phyloP scores from a whole-genome alignment of 1,140 invertebrate genomes.

The Arion vulgaris region DNA sequence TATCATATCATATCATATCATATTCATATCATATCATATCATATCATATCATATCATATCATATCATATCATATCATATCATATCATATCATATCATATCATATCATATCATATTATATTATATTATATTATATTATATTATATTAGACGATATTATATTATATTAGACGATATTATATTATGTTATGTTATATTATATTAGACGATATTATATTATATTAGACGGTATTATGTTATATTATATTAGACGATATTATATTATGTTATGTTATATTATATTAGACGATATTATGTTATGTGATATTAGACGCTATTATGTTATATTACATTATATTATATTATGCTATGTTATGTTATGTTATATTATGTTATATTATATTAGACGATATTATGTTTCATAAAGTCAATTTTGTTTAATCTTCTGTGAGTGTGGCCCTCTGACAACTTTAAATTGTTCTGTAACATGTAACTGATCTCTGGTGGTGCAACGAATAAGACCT shows the following conservation, averaged over 20 bases:
- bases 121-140: neutral
- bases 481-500: no score
- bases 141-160: neutral
- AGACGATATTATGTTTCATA: no score
- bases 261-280: neutral
- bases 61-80: conserved; percentile 30
- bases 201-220: neutral
- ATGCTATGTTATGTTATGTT: no score
- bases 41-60: neutral
- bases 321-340: no score
- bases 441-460: no score
- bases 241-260: neutral
- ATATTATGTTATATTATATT: no score
- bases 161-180: neutral
- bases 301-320: neutral
- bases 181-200: neutral
- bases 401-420: no score
- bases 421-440: no score
- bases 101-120: neutral
- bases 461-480: no score
- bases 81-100: neutral
- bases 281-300: neutral
- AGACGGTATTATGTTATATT: no score
- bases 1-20: neutral
- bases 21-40: neutral